Evolutionary conservation across 2,888 invertebrate genomes (phyloP).

Genomic region (Drosophila diplacantha): DNA sequence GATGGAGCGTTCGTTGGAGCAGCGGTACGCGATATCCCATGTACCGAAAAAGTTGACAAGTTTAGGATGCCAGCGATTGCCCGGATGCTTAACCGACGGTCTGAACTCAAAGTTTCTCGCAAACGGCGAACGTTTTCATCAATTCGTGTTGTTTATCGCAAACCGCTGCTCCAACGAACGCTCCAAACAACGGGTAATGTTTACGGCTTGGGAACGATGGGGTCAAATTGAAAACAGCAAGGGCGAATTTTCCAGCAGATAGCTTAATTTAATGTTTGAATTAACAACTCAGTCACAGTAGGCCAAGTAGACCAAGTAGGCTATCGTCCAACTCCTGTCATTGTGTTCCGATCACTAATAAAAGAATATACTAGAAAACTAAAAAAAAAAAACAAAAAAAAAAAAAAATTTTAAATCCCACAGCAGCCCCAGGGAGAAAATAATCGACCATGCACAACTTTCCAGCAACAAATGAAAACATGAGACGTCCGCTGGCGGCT

Average conservation of each 20-base stretch:
- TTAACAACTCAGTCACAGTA: background rate
- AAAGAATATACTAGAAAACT: background rate
- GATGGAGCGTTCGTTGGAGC: too few species aligned
- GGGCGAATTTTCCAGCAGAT: too few species aligned
- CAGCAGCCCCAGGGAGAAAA: background rate
- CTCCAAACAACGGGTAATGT: background rate
- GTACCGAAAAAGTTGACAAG: too few species aligned
- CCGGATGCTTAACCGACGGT: too few species aligned
- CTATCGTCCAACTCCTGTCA: background rate
- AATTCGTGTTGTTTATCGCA: too few species aligned
- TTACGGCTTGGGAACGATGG: too few species aligned
- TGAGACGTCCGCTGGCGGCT: background rate
- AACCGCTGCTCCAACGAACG: too few species aligned
- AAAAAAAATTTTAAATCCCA: background rate
- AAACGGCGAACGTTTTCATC: too few species aligned
- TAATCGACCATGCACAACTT: background rate
- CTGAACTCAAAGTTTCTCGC: too few species aligned
- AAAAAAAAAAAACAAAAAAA: background rate
- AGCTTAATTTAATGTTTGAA: background rate
- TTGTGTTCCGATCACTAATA: background rate
- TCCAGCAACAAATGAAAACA: background rate
- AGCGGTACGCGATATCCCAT: too few species aligned
- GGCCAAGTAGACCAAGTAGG: background rate
- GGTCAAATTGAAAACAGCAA: too few species aligned
- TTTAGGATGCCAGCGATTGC: too few species aligned